A percentile compares a stretch with the other conserved stretches of the same genome.
phyloP scores from a whole-genome alignment of 1,140 invertebrate genomes.

The Drosophila pruinosa region DNA sequence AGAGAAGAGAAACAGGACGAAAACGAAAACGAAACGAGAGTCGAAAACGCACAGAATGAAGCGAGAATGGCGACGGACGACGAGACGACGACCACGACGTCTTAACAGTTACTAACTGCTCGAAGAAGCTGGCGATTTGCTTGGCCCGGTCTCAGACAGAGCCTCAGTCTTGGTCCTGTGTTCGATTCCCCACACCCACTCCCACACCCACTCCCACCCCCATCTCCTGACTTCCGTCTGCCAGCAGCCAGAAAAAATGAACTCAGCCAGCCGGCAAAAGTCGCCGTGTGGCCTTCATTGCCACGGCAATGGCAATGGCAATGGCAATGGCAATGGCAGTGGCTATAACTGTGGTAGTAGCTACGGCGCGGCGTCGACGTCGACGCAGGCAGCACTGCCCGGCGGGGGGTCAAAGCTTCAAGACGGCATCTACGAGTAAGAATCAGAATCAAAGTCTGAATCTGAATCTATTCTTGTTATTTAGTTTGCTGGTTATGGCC shows the following conservation, averaged over 20 bases:
- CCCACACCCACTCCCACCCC: background rate
- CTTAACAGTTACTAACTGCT: constrained; percentile 80
- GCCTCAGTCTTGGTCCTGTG: background rate
- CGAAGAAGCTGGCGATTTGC: constrained; percentile 64
- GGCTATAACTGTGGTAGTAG: background rate
- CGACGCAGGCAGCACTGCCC: too few relatives aligned
- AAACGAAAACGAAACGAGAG: constrained; percentile 11
- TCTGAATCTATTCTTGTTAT: constrained; percentile 42
- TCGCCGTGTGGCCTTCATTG: constrained; percentile 70
- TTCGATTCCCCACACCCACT: background rate
- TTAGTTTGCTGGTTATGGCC: constrained; percentile 47
- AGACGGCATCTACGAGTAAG: background rate
- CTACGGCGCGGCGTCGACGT: constrained; percentile 3
- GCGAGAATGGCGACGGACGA: constrained; percentile 51
- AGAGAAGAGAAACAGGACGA: constrained; percentile 2
- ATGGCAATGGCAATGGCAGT: background rate
- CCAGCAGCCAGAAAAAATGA: constrained; percentile 19
- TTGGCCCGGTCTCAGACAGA: constrained; percentile 10
- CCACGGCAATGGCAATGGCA: constrained; percentile 32
- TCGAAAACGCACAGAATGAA: constrained; percentile 45
- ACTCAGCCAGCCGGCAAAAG: constrained; percentile 66
- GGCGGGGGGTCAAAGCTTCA: constrained; percentile 2
- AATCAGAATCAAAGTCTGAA: too few relatives aligned
- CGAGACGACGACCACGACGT: constrained; percentile 66
- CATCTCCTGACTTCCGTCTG: background rate